Evolutionary conservation across 2,113 vertebrate genomes (phyloP).

Genomic region (Vombatus ursinus): DNA sequence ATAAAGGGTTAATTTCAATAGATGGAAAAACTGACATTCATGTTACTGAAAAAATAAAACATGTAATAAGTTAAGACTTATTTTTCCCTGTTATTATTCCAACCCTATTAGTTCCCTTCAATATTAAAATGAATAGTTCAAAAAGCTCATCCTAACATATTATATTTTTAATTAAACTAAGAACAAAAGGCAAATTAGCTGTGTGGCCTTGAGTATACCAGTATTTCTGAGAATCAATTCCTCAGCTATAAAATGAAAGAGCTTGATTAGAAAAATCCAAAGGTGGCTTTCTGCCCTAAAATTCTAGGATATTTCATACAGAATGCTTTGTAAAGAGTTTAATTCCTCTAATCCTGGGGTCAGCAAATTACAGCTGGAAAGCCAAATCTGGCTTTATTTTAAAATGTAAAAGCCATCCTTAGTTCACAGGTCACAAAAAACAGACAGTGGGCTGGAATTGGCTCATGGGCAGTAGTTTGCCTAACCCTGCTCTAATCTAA

Average conservation of each 20-base stretch:
- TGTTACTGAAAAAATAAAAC: neutral
- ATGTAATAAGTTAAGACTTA: no score
- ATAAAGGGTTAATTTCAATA: neutral
- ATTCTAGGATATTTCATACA: neutral
- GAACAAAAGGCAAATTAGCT: neutral
- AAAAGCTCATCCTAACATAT: no score
- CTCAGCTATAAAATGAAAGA: neutral
- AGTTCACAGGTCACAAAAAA: neutral
- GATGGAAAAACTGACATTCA: neutral
- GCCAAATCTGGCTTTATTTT: neutral
- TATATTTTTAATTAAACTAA: neutral
- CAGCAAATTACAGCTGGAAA: neutral
- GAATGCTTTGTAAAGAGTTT: neutral
- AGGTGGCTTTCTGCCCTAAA: neutral
- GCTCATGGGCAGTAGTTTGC: neutral
- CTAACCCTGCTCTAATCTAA: neutral
- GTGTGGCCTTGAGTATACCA: neutral
- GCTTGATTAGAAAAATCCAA: neutral
- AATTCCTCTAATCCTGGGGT: neutral
- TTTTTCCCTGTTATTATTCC: neutral
- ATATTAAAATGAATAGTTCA: neutral
- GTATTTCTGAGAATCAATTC: neutral
- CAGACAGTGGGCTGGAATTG: neutral
- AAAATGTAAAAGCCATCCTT: constrained; percentile 20
- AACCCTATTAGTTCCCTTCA: neutral